These are phyloP conservation scores for Oreochromis spilurus DNA, from an alignment of 2,113 vertebrate species.

Conservation along the genomic window DNA sequence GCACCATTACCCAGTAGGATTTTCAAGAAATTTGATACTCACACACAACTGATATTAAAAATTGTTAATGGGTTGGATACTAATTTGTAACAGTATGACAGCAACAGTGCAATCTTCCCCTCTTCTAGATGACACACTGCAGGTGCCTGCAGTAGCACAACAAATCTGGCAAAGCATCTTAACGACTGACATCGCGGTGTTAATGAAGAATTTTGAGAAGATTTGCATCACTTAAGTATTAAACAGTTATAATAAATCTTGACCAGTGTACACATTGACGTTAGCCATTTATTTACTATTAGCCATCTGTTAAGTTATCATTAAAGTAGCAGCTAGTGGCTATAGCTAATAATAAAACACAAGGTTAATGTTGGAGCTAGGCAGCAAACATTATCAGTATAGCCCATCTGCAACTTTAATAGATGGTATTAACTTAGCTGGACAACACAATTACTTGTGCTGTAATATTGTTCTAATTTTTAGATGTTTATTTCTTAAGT, in stretches of 20 bases:
- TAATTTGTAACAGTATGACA: neutral
- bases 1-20: neutral
- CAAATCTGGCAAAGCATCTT: neutral
- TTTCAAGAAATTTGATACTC: neutral
- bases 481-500: neutral
- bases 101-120: fast-evolving
- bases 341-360: neutral
- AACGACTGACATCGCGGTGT: fast-evolving
- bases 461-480: neutral
- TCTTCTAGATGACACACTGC: neutral
- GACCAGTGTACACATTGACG: neutral
- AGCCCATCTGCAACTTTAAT: neutral
- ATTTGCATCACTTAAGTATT: neutral
- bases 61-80: neutral
- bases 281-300: neutral
- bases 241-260: neutral
- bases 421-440: neutral
- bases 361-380: neutral
- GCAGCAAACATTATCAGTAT: neutral
- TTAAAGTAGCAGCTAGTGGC: neutral
- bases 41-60: neutral
- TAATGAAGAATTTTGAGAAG: neutral
- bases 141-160: neutral
- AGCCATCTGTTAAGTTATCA: neutral
- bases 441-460: neutral